A percentile compares a stretch with the other conserved stretches of the same genome.
These are phyloP conservation scores for Chloroclystis v-ata DNA, from an alignment of 2,888 invertebrate species.

Conservation along the genomic window DNA sequence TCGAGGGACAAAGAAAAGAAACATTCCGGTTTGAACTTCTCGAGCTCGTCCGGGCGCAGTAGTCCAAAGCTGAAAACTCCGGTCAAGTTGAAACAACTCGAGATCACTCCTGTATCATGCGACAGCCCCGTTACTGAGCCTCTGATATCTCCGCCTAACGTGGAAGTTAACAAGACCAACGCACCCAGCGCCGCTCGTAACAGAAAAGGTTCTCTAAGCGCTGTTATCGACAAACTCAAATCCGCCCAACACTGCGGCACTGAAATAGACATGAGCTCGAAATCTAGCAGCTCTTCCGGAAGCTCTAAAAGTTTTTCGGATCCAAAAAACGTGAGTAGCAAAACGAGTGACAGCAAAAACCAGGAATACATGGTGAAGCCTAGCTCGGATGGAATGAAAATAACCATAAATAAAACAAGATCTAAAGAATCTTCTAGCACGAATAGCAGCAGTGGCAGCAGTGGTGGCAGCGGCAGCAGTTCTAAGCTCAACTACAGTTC, in stretches of 20 bases:
- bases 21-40: constrained; percentile 71
- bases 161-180: constrained; percentile 79
- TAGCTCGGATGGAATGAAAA: constrained; percentile 92
- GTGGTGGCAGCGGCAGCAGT: constrained; percentile 39
- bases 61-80: constrained; percentile 84
- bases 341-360: constrained; percentile 78
- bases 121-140: constrained; percentile 66
- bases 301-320: constrained; percentile 67
- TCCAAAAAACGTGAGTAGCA: constrained; percentile 61
- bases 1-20: constrained; percentile 78
- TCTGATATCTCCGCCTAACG: constrained; percentile 69
- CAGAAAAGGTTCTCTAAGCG: constrained; percentile 86
- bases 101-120: constrained; percentile 78
- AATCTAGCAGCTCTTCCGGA: constrained; percentile 68
- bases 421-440: constrained; percentile 82
- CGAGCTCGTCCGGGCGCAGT: constrained; percentile 78
- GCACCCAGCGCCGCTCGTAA: constrained; percentile 81
- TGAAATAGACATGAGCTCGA: constrained; percentile 71
- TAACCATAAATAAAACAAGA: constrained; percentile 93
- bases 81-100: constrained; percentile 82
- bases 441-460: constrained; percentile 51
- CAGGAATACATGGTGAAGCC: constrained; percentile 94
- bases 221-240: constrained; percentile 92
- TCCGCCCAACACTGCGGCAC: constrained; percentile 83
- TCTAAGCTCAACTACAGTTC: constrained; percentile 67